Percentiles rank a stretch among this genome's conserved stretches.
Conservation (phyloP, 2,113 vertebrate genomes). For the Scatophagus argus region DNA sequence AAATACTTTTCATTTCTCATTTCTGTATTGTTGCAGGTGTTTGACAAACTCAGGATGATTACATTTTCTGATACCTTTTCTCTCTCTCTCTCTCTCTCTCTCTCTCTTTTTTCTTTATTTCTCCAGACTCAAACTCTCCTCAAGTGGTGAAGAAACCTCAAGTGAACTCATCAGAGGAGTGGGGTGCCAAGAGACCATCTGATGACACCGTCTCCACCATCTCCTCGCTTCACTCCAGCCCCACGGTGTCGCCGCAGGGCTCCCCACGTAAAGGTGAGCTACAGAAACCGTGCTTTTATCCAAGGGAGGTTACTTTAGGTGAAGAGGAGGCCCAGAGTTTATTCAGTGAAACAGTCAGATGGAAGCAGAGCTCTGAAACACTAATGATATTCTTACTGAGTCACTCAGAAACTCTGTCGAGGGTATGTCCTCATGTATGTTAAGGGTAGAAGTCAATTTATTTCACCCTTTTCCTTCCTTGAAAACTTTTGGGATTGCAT, state of each 20-base stretch:
- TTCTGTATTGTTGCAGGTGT: background rate
- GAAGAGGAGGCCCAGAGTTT: background rate
- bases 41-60: background rate
- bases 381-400: too few relatives aligned
- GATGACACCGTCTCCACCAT: constrained; percentile 89
- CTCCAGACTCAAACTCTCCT: constrained; percentile 87
- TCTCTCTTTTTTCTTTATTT: background rate
- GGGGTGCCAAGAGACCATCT: constrained; percentile 85
- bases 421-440: background rate
- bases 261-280: constrained; percentile 93
- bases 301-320: background rate
- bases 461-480: background rate
- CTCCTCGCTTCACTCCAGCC: constrained; percentile 93
- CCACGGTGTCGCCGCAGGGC: constrained; percentile 91
- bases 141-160: constrained; percentile 87
- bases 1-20: background rate
- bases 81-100: background rate
- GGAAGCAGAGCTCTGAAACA: constrained; percentile 2
- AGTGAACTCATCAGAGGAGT: constrained; percentile 86
- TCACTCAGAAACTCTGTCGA: background rate
- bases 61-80: constrained; percentile 23
- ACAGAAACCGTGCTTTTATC: background rate
- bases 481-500: background rate
- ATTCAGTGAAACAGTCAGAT: background rate
- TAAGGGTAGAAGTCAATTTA: background rate